These are phyloP conservation scores for Cheirogaleus medius DNA, from an alignment of 2,113 vertebrate genomes.

Conservation along the genomic window DNA sequence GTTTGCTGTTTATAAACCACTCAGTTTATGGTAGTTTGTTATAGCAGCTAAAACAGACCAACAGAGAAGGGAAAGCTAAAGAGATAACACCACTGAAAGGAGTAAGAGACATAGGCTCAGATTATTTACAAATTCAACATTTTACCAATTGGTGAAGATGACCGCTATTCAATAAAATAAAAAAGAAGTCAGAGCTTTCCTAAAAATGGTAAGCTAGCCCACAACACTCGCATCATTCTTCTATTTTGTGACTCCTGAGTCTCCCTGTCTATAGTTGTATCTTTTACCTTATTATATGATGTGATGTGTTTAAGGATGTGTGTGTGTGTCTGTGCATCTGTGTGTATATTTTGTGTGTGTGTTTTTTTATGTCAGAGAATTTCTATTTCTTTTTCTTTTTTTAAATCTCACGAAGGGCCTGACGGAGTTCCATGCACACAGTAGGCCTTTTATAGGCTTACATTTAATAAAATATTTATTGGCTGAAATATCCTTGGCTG, in stretches of 20 bases:
- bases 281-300: not conserved
- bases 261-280: not conserved
- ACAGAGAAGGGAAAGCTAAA: not conserved
- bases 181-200: not conserved
- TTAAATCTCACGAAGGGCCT: not conserved
- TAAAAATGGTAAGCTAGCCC: not conserved
- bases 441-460: slow-evolving; percentile 29
- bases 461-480: slow-evolving; percentile 33
- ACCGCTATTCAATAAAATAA: not conserved
- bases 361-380: not conserved
- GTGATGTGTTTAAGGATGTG: not conserved
- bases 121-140: not conserved
- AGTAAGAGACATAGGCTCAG: not conserved
- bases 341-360: not conserved
- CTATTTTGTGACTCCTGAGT: not conserved
- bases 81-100: not conserved
- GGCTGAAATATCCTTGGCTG: not conserved
- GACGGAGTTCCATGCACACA: not conserved
- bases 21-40: not conserved
- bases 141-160: not conserved
- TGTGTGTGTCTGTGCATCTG: not conserved
- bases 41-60: no score
- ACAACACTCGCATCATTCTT: not conserved
- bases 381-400: not conserved
- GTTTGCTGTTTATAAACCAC: not conserved